Base-by-base conservation (phyloP, 2,797 vertebrate species). In the Sebastes umbrosus region DNA sequence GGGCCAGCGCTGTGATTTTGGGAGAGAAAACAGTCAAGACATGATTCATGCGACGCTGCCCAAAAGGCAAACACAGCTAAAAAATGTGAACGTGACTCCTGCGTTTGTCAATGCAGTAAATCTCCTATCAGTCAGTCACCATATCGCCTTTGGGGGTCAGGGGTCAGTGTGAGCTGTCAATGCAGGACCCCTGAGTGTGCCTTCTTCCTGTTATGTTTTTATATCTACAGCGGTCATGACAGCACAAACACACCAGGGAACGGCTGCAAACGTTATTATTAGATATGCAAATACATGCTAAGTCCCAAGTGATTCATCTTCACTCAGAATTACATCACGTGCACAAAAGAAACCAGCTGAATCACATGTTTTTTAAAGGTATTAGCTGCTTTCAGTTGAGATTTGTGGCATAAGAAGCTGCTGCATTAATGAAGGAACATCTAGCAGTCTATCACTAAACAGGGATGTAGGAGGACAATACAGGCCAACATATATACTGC, bases 1-100 rank as follows among this genome's bases (percentile, higher is more conserved):
- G 90, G 2, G 75, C 89, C 87, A 93, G 69, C 2, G 80, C 93
- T 93, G 90, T 50, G 86, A 46, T 68, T 76, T 71, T 75, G 36
- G 54, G 10, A 36, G 25, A 82, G 62, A 87, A 62, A 73, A 65
- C 18, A 81, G 24, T 22, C 62, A 85, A 43, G 14, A 73, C 34
- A 9, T 84, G 84, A 91, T 24, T 90, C 84, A 90, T 5, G 22
- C 52, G 18, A 43, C 29, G 54, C 29, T 10, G 29, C 39, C 77
- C 18, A 10, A 70, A 59, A 78, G 71, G 74, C 59, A 70, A 77
- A 80, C 9, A 69, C 34, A 69, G 64, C 54, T 34, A 58, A 82
- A 82, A 39, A 84, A 2, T 2, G 66, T 5, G 25, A 80, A 82
- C 29, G 52, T 80, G 83, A 84, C 66, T 73, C 12, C 34, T 43